Evolutionary conservation across 2,113 vertebrate species (phyloP).

Genomic region (Takifugu flavidus): DNA sequence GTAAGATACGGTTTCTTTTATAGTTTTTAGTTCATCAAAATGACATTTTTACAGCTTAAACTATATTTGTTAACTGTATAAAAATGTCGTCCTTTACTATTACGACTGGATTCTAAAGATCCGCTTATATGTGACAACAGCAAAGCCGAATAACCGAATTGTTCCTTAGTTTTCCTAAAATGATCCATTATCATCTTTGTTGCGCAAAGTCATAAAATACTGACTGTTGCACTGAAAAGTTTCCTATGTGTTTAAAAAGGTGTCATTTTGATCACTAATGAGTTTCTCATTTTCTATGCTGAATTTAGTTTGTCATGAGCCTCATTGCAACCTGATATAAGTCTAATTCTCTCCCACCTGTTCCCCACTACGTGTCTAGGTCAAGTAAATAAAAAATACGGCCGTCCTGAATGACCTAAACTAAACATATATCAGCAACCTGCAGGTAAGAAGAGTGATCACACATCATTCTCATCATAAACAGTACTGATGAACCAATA

Average conservation of each 20-base stretch:
- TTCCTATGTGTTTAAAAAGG: neutral
- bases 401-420: constrained; percentile 37
- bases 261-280: neutral
- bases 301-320: constrained; percentile 66
- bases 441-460: constrained; percentile 54
- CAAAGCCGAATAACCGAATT: too few relatives aligned
- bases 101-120: too few relatives aligned
- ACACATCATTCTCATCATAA: constrained; percentile 61
- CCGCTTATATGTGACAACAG: too few relatives aligned
- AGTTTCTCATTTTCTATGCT: neutral
- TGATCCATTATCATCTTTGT: too few relatives aligned
- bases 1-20: too few relatives aligned
- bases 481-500: constrained; percentile 55
- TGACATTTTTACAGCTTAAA: too few relatives aligned
- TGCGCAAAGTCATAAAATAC: too few relatives aligned
- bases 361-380: constrained; percentile 29
- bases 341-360: constrained; percentile 36
- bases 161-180: too few relatives aligned
- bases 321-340: constrained; percentile 48
- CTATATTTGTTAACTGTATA: too few relatives aligned
- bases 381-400: constrained; percentile 26
- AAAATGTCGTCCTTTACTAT: too few relatives aligned
- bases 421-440: constrained; percentile 56
- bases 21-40: too few relatives aligned
- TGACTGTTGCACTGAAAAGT: neutral